A percentile compares a stretch with the other conserved stretches of the same genome.
These are phyloP conservation scores for Imbricaverruca yamaguchii DNA, from an alignment of 2,888 invertebrate species.

Conservation along the genomic window DNA sequence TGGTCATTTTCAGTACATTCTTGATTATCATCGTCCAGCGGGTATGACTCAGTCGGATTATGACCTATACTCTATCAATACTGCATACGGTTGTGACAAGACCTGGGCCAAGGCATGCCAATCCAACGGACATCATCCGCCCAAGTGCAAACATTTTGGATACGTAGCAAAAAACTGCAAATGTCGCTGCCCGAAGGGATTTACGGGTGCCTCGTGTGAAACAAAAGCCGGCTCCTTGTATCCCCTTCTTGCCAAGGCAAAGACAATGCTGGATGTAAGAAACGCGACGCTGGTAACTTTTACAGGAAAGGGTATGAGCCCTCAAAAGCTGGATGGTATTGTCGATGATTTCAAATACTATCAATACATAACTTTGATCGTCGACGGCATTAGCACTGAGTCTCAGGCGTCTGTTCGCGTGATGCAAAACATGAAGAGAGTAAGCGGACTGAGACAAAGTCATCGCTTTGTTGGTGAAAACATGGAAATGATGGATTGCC, in stretches of 20 bases:
- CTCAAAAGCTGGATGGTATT: neutral
- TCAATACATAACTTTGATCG: neutral
- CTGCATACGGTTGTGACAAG: neutral
- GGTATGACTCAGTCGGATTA: neutral
- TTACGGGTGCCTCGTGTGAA: neutral
- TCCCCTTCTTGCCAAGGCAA: neutral
- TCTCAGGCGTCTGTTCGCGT: neutral
- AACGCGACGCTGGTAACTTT: neutral
- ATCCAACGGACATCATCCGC: neutral
- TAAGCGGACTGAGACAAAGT: neutral
- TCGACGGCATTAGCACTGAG: neutral
- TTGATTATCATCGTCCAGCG: neutral
- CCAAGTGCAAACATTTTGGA: neutral
- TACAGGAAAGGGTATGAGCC: neutral
- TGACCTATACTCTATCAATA: neutral
- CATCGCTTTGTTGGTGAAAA: neutral
- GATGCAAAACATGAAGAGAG: neutral
- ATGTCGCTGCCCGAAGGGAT: neutral
- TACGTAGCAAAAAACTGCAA: neutral
- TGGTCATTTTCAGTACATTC: neutral
- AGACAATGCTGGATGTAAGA: neutral
- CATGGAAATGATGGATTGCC: neutral
- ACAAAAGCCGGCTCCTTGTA: neutral
- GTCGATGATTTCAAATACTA: neutral
- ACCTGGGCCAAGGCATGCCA: neutral